Evolutionary conservation across 2,113 vertebrate genomes (phyloP), one percentile per base, ranked within the genome.

Genomic region (Neoarius graeffei): DNA sequence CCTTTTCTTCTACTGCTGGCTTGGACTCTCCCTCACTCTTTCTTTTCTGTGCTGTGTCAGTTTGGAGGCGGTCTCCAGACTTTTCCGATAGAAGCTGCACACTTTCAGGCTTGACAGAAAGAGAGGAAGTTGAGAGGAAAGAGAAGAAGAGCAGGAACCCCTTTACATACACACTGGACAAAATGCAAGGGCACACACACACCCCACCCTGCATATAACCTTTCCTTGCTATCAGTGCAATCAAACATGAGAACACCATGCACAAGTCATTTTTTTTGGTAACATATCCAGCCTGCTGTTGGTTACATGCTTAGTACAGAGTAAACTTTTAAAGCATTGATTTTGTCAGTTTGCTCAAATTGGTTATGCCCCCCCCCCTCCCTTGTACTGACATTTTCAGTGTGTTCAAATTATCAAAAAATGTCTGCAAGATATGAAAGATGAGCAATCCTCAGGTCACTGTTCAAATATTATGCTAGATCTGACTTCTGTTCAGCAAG

Each of bases 81-180:
- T 87, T 83, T 92, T 92, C 90, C 87, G 5, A 62, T 91, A 76
- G 25, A 83, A 76, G 81, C 80, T 59, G 5, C 71, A 52, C 56
- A 60, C 62, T 83, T 85, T 83, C 69, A 5, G 66, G 79, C 77
- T 48, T 5, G 30, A 87, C 87, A 93, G 91, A 94, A 92, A 93
- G 86, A 91, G 90, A 92, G 93, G 93, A 94, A 94, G 87, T 89
- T 35, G 89, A 89, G 91, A 83, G 87, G 88, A 90, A 88, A 48
- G 89, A 90, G 91, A 82, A 86, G 88, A 91, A 88, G 73, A 35
- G 35, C 86, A 84, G 27, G 71, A 59, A 86, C 14, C 76, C 60
- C 85, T 48, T n/a, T 69, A 87, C 35, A 81, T 85, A 86, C 35
- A 71, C 85, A 15, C 52, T 64, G 23, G 84, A 74, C 69, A 85